Conservation (phyloP, 2,888 invertebrate genomes). For the Tanytarsus gracilentus region DNA sequence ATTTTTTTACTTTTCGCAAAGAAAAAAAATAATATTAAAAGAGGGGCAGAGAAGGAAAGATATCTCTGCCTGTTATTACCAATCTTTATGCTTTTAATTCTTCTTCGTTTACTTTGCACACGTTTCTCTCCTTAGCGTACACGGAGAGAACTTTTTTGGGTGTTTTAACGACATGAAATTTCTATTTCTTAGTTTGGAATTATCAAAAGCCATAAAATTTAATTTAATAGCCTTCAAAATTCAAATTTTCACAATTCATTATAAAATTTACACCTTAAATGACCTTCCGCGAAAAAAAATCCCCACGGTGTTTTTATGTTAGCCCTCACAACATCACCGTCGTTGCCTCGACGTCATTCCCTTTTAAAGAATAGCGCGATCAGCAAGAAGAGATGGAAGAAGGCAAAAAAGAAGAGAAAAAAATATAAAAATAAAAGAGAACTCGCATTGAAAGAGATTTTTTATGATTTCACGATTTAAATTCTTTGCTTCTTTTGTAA, state of each 20-base stretch:
- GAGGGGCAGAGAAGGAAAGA: background rate
- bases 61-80: conserved; percentile 8
- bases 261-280: no score
- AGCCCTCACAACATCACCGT: no score
- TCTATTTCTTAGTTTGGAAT: no score
- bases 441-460: background rate
- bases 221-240: no score
- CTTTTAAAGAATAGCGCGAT: conserved; percentile 19
- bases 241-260: no score
- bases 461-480: conserved; percentile 23
- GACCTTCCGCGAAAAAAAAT: no score
- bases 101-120: background rate
- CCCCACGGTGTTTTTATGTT: no score
- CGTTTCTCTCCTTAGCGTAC: no score
- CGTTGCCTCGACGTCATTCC: conserved; percentile 7
- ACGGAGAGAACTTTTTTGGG: no score
- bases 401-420: background rate
- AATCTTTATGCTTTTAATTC: conserved; percentile 15
- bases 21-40: conserved; percentile 1
- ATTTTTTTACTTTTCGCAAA: background rate
- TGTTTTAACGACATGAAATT: background rate
- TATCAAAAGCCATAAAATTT: no score
- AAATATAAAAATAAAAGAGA: background rate
- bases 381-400: background rate
- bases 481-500: conserved; percentile 4